Conservation (phyloP, 2,888 invertebrate species). For the Pharmacophagus antenor region DNA sequence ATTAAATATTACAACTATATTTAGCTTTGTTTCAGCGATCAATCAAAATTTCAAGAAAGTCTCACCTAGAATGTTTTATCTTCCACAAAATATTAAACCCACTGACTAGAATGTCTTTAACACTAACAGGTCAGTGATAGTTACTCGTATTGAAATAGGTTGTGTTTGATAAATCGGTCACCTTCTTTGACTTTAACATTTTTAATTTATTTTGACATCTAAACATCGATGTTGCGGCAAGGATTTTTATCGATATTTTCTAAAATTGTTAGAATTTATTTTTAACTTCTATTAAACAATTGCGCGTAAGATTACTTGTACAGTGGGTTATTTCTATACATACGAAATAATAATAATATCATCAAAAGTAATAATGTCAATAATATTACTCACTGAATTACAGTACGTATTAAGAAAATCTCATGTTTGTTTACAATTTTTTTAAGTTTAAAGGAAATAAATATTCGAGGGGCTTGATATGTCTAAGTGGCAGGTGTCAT, state of each 20-base stretch:
- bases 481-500: slow-evolving; percentile 25
- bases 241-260: background rate
- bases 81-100: background rate
- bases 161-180: slow-evolving; percentile 28
- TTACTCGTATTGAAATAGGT: slow-evolving; percentile 18
- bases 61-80: background rate
- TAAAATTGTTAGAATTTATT: background rate
- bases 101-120: slow-evolving; percentile 1
- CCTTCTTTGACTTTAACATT: slow-evolving; percentile 27
- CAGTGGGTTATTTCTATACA: too few species aligned
- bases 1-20: background rate
- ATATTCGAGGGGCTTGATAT: slow-evolving; percentile 12
- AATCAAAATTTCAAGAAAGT: background rate
- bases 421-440: background rate
- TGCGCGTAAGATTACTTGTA: too few species aligned
- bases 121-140: slow-evolving; percentile 6
- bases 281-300: background rate
- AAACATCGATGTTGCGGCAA: background rate
- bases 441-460: slow-evolving; percentile 5
- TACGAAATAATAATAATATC: too few species aligned
- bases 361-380: too few species aligned
- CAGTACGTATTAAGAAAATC: too few species aligned
- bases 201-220: slow-evolving; percentile 2
- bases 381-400: too few species aligned
- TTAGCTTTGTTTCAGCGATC: background rate